Evolutionary conservation across 2,113 vertebrate genomes (phyloP).

Genomic region (Tenrec ecaudatus): DNA sequence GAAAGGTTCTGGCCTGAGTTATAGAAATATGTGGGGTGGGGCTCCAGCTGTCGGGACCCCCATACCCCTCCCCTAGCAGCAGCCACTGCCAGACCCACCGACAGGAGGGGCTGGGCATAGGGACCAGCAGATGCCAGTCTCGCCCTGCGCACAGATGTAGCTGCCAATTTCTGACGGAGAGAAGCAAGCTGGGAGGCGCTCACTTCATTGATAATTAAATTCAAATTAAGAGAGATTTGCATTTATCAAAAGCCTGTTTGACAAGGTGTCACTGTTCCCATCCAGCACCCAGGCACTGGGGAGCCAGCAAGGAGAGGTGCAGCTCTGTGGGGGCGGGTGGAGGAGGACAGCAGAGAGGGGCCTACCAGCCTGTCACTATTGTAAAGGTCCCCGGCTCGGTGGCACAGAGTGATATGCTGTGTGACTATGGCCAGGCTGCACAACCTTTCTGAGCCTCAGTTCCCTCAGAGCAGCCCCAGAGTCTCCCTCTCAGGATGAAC

Average conservation of each 20-base stretch:
- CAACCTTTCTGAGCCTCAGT: constrained; percentile 28
- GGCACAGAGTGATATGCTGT: neutral
- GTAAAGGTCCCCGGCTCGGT: neutral
- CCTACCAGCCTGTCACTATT: neutral
- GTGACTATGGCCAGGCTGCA: neutral
- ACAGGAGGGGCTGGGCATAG: constrained; percentile 65
- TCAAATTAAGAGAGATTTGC: constrained; percentile 84
- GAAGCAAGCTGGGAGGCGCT: constrained; percentile 78
- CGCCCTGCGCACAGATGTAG: constrained; percentile 75
- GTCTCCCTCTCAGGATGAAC: neutral
- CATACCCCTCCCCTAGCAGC: neutral
- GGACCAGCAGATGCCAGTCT: constrained; percentile 79
- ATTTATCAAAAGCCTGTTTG: constrained; percentile 83
- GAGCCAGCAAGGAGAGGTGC: constrained; percentile 35
- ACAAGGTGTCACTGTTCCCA: constrained; percentile 80
- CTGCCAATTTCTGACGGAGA: constrained; percentile 81
- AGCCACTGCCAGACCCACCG: neutral
- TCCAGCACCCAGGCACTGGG: constrained; percentile 65
- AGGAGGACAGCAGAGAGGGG: neutral
- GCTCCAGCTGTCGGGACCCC: constrained; percentile 42
- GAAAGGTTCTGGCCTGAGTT: neutral
- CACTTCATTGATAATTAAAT: constrained; percentile 84
- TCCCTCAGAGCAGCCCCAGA: neutral
- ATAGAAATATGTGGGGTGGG: neutral
- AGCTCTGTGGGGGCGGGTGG: neutral